phyloP scores from a whole-genome alignment of 2,113 vertebrate genomes.

The Percina caprodes region DNA sequence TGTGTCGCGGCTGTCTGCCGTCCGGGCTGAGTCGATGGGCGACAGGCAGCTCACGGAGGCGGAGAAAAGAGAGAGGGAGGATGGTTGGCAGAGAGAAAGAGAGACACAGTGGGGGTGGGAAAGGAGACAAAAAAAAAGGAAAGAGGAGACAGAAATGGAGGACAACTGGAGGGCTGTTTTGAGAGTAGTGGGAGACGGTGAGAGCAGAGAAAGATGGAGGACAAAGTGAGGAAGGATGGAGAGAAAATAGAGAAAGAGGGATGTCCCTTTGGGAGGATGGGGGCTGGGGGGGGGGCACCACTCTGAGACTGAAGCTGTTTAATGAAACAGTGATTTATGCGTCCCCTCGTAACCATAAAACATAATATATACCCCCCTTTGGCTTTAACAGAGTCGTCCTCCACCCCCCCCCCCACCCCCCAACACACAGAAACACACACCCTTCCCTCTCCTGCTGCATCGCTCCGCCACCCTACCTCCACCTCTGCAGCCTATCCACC shows the following conservation, averaged over 20 bases:
- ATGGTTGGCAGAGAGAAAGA: neutral
- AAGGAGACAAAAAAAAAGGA: too few species aligned
- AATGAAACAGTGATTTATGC: slow-evolving; percentile 83
- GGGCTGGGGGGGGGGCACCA: slow-evolving; percentile 15
- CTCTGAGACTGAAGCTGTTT: slow-evolving; percentile 68
- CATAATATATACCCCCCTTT: slow-evolving; percentile 75
- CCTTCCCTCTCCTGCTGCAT: slow-evolving; percentile 43
- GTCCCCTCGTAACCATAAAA: slow-evolving; percentile 77
- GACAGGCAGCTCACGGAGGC: slow-evolving; percentile 28
- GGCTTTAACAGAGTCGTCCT: slow-evolving; percentile 45
- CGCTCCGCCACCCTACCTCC: slow-evolving; percentile 47
- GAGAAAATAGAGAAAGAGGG: slow-evolving; percentile 26
- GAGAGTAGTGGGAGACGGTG: neutral
- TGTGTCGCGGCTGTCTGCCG: slow-evolving; percentile 25
- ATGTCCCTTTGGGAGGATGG: slow-evolving; percentile 26
- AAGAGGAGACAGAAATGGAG: neutral
- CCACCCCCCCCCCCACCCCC: slow-evolving; percentile 62
- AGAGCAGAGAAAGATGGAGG: slow-evolving; percentile 19
- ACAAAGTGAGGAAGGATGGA: slow-evolving; percentile 18
- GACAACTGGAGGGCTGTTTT: neutral
- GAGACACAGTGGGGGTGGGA: neutral
- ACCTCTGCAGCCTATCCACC: slow-evolving; percentile 55
- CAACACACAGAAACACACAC: slow-evolving; percentile 44
- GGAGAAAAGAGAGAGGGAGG: neutral
- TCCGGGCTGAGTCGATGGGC: slow-evolving; percentile 23